Evolutionary conservation across 2,797 vertebrate species (phyloP).

Genomic region (Nannoperca australis): DNA sequence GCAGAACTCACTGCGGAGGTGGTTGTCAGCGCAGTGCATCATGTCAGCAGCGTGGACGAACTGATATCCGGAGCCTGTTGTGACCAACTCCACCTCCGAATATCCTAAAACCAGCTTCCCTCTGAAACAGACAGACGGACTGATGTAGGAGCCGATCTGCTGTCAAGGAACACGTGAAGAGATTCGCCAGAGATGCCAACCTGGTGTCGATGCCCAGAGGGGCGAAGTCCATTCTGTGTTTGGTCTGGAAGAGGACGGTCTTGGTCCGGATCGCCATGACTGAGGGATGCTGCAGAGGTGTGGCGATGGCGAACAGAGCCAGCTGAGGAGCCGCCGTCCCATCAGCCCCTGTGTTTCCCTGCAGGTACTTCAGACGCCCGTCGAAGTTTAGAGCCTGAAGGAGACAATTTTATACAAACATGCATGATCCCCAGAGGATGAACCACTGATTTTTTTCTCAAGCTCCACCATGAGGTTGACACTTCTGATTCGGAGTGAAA

Average conservation of each 20-base stretch:
- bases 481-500: not conserved
- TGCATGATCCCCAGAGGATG: not conserved
- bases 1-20: constrained; percentile 71
- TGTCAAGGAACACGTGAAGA: not conserved
- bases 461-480: not conserved
- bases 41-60: constrained; percentile 80
- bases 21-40: constrained; percentile 81
- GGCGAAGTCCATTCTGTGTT: constrained; percentile 84
- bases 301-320: constrained; percentile 79
- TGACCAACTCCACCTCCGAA: constrained; percentile 67
- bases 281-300: constrained; percentile 68
- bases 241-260: constrained; percentile 80
- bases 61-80: constrained; percentile 73
- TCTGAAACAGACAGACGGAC: constrained; percentile 40
- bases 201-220: constrained; percentile 77
- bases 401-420: not conserved
- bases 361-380: constrained; percentile 80
- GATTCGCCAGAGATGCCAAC: constrained; percentile 16
- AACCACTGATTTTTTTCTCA: too few species aligned
- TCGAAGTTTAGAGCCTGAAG: constrained; percentile 77
- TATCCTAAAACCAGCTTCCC: constrained; percentile 77
- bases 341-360: constrained; percentile 42
- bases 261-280: constrained; percentile 79
- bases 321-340: constrained; percentile 59
- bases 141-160: not conserved